Conservation (phyloP, 2,797 vertebrate species). For the Geotrypetes seraphini region DNA sequence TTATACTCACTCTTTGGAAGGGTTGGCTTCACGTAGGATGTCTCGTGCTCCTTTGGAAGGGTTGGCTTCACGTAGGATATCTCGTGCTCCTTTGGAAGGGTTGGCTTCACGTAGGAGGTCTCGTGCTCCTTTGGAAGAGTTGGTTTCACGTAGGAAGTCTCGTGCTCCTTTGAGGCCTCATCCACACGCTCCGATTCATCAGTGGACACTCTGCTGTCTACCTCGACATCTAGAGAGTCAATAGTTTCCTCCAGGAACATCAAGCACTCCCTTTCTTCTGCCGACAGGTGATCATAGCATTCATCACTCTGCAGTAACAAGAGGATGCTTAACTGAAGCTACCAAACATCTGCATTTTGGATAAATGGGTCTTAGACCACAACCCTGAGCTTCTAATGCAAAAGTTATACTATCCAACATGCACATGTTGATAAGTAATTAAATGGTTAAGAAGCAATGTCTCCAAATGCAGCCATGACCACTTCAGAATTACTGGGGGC, state of each 20-base stretch:
- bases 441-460: no score
- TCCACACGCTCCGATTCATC: constrained; percentile 44
- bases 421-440: no score
- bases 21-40: no score
- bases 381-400: no score
- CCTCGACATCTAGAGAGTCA: constrained; percentile 75
- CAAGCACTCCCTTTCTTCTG: constrained; percentile 84
- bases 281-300: constrained; percentile 76
- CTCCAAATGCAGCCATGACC: no score
- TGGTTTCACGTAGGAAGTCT: constrained; percentile 17
- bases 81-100: no score
- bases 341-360: no score
- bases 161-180: constrained; percentile 8
- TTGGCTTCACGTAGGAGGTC: constrained; percentile 19
- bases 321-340: accelerated
- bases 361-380: no score
- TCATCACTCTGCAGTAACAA: constrained; percentile 63
- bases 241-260: constrained; percentile 91
- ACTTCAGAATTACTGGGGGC: no score
- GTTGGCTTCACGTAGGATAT: no score
- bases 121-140: neutral
- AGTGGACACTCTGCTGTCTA: constrained; percentile 65
- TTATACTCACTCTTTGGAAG: constrained; percentile 34
- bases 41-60: no score
- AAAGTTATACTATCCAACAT: no score